Conservation (phyloP, 2,113 vertebrate genomes). For the Mormoops blainvillei region DNA sequence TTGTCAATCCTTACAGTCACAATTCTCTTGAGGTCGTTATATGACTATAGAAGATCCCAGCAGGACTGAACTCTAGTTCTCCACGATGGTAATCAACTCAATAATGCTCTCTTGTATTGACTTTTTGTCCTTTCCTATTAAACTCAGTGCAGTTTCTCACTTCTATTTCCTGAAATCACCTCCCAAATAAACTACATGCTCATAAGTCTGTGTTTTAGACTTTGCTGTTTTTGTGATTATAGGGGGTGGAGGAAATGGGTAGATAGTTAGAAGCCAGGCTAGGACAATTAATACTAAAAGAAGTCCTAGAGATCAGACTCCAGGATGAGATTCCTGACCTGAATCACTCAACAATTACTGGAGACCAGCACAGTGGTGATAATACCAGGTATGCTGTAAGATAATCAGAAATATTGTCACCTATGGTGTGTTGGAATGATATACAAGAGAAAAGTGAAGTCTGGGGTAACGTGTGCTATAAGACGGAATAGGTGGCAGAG, state of each 20-base stretch:
- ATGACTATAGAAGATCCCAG: background rate
- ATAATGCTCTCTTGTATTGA: background rate
- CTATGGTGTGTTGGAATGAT: background rate
- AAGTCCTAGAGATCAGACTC: background rate
- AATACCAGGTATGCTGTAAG: background rate
- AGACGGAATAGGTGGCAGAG: background rate
- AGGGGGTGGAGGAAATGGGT: fast-evolving
- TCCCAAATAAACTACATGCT: background rate
- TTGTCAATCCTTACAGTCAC: background rate
- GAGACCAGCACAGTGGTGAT: background rate
- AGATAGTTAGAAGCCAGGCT: background rate
- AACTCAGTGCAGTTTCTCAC: background rate
- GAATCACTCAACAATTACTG: background rate
- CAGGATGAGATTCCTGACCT: background rate
- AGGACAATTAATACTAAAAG: background rate
- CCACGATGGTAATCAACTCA: background rate
- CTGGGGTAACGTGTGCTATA: background rate
- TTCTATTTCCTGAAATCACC: background rate
- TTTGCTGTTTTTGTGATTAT: background rate
- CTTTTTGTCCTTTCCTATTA: background rate
- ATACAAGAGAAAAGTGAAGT: background rate
- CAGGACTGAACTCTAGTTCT: background rate
- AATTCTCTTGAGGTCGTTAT: background rate
- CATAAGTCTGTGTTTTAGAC: background rate
- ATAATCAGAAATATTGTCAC: background rate